phyloP scores from a whole-genome alignment of 2,113 vertebrate species.

The Caloenas nicobarica region DNA sequence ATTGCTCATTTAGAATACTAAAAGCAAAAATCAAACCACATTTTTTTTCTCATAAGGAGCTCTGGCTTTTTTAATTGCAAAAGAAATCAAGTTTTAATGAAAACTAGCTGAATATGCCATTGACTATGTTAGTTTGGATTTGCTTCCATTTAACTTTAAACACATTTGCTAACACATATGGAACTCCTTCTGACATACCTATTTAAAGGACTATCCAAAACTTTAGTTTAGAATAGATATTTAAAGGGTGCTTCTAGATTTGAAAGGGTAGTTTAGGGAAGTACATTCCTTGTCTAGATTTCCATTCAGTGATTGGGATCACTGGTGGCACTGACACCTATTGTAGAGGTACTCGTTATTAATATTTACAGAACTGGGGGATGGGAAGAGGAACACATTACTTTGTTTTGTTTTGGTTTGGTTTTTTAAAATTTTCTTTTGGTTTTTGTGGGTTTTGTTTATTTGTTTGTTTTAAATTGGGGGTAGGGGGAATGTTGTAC shows the following conservation, averaged over 20 bases:
- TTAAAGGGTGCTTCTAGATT: background rate
- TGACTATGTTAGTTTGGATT: background rate
- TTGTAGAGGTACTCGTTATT: background rate
- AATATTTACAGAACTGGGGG: background rate
- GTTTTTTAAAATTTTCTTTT: background rate
- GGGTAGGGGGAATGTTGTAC: too few species aligned
- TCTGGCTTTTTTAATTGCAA: background rate
- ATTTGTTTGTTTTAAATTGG: too few species aligned
- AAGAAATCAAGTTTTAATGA: background rate
- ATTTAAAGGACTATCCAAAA: background rate
- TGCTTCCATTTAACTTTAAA: background rate
- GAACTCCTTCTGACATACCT: background rate
- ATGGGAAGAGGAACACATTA: accelerated
- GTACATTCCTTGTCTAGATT: background rate
- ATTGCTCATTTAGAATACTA: background rate
- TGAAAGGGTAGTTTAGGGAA: background rate
- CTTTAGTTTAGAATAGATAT: background rate
- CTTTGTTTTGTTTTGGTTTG: background rate
- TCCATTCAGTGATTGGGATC: background rate
- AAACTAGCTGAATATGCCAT: background rate
- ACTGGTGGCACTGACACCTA: background rate
- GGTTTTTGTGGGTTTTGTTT: too few species aligned
- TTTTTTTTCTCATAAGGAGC: background rate
- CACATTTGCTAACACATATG: accelerated
- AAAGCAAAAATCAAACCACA: background rate